Percentiles rank a stretch among this genome's conserved stretches.
Conservation (phyloP, 53 echinoderm and acorn worm genomes). For the Mesocentrotus franciscanus region DNA sequence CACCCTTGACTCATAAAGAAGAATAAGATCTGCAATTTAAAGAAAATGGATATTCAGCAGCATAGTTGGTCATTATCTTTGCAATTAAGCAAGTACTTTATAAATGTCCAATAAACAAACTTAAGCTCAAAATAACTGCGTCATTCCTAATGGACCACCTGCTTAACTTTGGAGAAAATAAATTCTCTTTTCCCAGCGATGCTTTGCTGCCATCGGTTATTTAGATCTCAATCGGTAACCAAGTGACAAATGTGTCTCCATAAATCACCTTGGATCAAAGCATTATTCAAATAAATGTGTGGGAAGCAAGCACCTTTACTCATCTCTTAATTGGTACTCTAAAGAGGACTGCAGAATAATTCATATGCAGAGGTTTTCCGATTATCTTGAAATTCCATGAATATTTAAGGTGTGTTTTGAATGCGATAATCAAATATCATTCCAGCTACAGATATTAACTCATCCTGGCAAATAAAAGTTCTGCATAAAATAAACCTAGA, state of each 20-base stretch:
- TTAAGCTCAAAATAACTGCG: neutral
- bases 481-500: no score
- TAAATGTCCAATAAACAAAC: neutral
- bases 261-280: slow-evolving; percentile 36
- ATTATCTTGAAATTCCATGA: neutral
- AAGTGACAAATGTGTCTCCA: slow-evolving; percentile 38
- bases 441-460: neutral
- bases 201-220: neutral
- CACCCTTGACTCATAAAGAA: no score
- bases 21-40: no score
- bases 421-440: neutral
- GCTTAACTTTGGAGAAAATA: neutral
- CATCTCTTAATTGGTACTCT: neutral
- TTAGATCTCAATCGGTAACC: neutral
- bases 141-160: neutral
- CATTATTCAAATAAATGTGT: neutral
- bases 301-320: neutral
- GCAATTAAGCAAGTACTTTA: neutral
- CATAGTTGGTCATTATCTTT: neutral
- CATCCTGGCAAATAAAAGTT: neutral
- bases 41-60: neutral
- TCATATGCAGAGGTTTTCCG: neutral
- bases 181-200: neutral
- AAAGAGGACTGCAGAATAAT: neutral
- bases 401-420: neutral